Conservation (phyloP, 53 echinoderm and acorn worm species). For the Echinarachnius parma region DNA sequence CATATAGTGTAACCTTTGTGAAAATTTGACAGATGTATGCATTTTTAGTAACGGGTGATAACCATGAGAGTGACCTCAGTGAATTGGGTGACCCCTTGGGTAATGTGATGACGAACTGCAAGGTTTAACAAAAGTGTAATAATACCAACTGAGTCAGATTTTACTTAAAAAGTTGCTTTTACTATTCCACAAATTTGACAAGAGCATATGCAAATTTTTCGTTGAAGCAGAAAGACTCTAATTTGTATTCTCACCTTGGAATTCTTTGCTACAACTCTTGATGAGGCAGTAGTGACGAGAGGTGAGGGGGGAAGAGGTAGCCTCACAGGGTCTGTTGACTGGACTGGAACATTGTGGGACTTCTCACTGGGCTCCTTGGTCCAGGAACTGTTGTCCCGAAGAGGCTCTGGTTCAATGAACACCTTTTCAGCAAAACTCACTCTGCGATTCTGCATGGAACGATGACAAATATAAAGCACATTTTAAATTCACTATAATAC, state of each 20-base stretch:
- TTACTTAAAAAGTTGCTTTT: no score
- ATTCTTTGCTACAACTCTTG: slow-evolving; percentile 66
- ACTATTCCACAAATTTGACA: no score
- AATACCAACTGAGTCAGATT: no score
- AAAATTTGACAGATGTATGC: no score
- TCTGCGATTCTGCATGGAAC: slow-evolving; percentile 62
- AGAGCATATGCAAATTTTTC: no score
- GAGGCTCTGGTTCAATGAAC: slow-evolving; percentile 45
- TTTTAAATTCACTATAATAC: background rate
- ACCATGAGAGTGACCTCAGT: no score
- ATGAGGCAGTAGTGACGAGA: slow-evolving; percentile 88
- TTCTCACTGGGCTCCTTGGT: background rate
- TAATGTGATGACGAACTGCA: no score
- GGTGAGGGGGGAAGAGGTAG: slow-evolving; percentile 69
- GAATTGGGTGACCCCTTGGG: no score
- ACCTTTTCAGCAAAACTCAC: slow-evolving; percentile 93
- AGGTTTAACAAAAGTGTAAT: no score
- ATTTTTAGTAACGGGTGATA: no score
- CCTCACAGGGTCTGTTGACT: slow-evolving; percentile 3
- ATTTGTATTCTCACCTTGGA: slow-evolving; percentile 88
- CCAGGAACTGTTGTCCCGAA: slow-evolving; percentile 20
- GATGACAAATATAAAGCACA: background rate
- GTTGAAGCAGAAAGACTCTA: no score
- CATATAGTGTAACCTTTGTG: no score
- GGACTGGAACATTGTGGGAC: background rate